Percentiles rank a stretch among this genome's conserved stretches.
Conservation (phyloP, 1,140 invertebrate species). For the Bradysia coprophila region DNA sequence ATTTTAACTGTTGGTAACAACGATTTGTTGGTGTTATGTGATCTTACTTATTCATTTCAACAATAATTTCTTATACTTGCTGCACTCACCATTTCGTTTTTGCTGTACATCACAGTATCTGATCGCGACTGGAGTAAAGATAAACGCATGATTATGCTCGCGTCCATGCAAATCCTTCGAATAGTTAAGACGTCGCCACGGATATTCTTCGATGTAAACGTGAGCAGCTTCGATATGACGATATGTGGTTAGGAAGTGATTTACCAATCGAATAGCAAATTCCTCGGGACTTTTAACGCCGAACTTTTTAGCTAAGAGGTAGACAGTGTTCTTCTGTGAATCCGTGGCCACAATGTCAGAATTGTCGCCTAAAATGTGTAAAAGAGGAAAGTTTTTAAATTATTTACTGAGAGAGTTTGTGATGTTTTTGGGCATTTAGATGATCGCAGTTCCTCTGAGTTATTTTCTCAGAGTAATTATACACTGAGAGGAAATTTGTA, state of each 20-base stretch:
- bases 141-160: constrained; percentile 51
- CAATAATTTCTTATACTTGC: too few relatives aligned
- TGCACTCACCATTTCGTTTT: constrained; percentile 37
- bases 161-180: constrained; percentile 10
- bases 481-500: too few relatives aligned
- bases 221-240: constrained; percentile 44
- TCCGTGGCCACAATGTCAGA: constrained; percentile 60
- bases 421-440: too few relatives aligned
- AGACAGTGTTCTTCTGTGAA: constrained; percentile 68
- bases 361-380: constrained; percentile 37
- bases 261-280: constrained; percentile 45
- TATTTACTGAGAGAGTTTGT: too few relatives aligned
- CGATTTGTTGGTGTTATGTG: too few relatives aligned
- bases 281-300: constrained; percentile 53
- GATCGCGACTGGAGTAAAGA: constrained; percentile 38
- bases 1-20: too few relatives aligned
- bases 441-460: too few relatives aligned
- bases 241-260: constrained; percentile 53
- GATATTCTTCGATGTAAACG: constrained; percentile 46
- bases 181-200: constrained; percentile 45
- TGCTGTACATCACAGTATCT: constrained; percentile 43
- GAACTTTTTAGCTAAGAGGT: constrained; percentile 53
- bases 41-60: too few relatives aligned
- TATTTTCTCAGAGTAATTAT: too few relatives aligned
- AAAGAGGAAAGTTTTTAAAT: constrained; percentile 1